These are phyloP conservation scores for Grantiella picta DNA, from an alignment of 2,113 vertebrate species.

Conservation along the genomic window DNA sequence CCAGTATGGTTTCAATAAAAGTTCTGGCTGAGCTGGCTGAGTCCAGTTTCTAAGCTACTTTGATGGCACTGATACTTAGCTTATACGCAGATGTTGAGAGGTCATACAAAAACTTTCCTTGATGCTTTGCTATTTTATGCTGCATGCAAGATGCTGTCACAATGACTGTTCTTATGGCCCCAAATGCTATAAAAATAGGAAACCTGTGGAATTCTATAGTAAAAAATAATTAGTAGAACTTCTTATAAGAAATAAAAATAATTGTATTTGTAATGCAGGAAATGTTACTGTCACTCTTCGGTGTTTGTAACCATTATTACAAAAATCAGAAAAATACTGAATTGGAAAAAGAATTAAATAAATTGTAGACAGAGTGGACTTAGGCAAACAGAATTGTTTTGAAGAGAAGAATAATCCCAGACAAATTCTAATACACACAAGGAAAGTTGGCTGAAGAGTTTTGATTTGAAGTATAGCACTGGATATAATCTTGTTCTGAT, in stretches of 20 bases:
- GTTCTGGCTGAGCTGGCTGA: neutral
- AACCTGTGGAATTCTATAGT: neutral
- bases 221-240: neutral
- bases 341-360: neutral
- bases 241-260: neutral
- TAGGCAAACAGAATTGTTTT: neutral
- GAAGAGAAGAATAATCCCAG: neutral
- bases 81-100: neutral
- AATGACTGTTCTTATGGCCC: neutral
- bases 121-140: neutral
- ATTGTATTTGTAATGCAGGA: neutral
- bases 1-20: neutral
- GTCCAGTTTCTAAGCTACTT: neutral
- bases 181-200: neutral
- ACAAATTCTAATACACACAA: neutral
- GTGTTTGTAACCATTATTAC: neutral
- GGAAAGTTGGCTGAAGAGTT: neutral
- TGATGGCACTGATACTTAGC: neutral
- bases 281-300: rapidly evolving
- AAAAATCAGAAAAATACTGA: neutral
- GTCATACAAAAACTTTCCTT: neutral
- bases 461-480: neutral
- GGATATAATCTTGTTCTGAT: neutral
- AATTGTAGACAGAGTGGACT: neutral
- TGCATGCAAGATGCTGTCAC: neutral